A percentile compares a stretch with the other conserved stretches of the same genome.
Conservation (phyloP, 2,888 invertebrate species). For the Tinea semifulvella region DNA sequence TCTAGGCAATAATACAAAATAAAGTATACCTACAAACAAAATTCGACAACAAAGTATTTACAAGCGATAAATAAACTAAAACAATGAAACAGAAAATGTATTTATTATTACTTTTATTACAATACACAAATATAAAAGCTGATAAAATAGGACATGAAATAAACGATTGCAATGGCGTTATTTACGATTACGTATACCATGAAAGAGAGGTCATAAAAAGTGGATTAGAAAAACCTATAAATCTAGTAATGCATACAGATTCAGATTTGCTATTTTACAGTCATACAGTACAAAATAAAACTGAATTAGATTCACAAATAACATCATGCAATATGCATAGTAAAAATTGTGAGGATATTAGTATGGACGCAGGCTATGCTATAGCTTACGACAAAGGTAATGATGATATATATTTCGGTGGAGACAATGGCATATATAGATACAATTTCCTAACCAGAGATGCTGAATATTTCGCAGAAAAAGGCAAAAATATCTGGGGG, state of each 20-base stretch:
- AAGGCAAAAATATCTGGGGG: constrained; percentile 47
- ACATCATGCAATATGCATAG: constrained; percentile 35
- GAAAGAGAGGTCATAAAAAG: constrained; percentile 33
- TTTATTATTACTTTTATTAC: background rate
- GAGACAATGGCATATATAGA: constrained; percentile 52
- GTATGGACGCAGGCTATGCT: constrained; percentile 45
- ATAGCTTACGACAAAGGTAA: constrained; percentile 45
- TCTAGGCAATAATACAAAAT: no score
- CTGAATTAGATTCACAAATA: constrained; percentile 39
- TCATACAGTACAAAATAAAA: constrained; percentile 34
- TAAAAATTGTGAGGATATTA: constrained; percentile 30
- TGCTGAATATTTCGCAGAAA: constrained; percentile 46
- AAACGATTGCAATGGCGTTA: constrained; percentile 38
- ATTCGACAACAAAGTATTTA: no score
- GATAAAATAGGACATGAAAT: constrained; percentile 12
- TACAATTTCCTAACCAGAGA: constrained; percentile 41
- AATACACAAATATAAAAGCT: background rate
- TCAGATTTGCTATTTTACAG: constrained; percentile 47
- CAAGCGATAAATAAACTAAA: no score
- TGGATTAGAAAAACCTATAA: constrained; percentile 38
- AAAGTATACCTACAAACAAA: no score
- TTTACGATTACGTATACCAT: constrained; percentile 42
- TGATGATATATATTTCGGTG: constrained; percentile 52
- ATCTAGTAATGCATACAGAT: constrained; percentile 43
- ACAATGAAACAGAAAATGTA: background rate